Percentiles rank a stretch among this genome's conserved stretches.
These are phyloP conservation scores for Heterohyrax brucei DNA, from an alignment of 2,797 vertebrate species.

Conservation along the genomic window DNA sequence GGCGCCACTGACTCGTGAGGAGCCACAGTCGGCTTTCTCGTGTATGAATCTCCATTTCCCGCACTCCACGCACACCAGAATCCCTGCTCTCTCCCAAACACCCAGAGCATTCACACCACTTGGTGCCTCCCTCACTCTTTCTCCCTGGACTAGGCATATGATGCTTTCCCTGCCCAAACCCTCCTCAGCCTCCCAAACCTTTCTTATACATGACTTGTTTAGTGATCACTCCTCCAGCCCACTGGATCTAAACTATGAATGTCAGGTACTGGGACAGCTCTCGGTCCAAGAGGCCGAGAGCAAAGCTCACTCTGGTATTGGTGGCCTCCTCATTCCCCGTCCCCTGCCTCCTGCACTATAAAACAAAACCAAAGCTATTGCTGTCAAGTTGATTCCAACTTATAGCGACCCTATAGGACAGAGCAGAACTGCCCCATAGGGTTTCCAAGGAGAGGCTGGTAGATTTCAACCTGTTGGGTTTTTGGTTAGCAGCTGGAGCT, in stretches of 20 bases:
- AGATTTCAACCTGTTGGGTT: too few relatives aligned
- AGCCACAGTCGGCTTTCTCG: background rate
- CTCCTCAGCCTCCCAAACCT: background rate
- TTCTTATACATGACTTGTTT: background rate
- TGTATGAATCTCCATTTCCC: background rate
- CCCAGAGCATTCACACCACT: background rate
- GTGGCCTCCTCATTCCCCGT: background rate
- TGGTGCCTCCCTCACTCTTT: background rate
- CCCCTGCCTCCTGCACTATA: background rate
- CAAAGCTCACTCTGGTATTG: background rate
- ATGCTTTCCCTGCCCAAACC: background rate
- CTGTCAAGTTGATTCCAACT: too few relatives aligned
- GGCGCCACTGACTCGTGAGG: background rate
- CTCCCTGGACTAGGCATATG: too few relatives aligned
- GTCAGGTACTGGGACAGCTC: background rate
- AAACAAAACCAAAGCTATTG: too few relatives aligned
- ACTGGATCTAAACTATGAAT: background rate
- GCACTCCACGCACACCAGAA: background rate
- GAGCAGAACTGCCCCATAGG: too few relatives aligned
- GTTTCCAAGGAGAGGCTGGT: too few relatives aligned
- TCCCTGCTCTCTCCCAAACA: background rate
- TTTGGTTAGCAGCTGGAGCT: too few relatives aligned
- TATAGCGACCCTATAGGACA: too few relatives aligned
- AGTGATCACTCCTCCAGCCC: background rate
- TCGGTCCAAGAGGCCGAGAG: background rate